Percentiles rank a stretch among this genome's conserved stretches.
These are phyloP conservation scores for Diceros bicornis DNA, from an alignment of 2,797 vertebrate genomes.

Conservation along the genomic window DNA sequence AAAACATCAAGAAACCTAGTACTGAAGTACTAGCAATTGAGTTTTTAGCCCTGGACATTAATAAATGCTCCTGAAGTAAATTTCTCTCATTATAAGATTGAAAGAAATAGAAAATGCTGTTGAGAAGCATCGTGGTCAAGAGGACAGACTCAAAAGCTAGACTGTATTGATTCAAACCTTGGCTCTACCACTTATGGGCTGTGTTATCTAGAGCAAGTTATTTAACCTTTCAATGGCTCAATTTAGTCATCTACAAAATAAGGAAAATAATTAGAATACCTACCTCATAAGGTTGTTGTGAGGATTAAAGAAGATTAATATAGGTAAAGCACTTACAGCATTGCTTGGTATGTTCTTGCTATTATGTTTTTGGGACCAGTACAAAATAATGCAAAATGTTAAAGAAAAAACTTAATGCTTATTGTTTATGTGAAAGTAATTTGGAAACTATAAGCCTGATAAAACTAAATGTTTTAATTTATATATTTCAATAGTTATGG, in stretches of 20 bases:
- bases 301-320: neutral
- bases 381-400: neutral
- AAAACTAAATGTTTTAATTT: neutral
- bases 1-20: slow-evolving; percentile 22
- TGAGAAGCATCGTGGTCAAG: neutral
- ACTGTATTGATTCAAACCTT: neutral
- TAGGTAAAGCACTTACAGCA: neutral
- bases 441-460: neutral
- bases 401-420: neutral
- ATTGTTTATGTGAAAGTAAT: neutral
- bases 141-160: neutral
- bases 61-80: neutral
- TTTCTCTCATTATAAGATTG: neutral
- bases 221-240: neutral
- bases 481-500: neutral
- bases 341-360: neutral
- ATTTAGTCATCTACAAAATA: slow-evolving; percentile 42
- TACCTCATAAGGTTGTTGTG: neutral
- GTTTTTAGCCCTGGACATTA: slow-evolving; percentile 24
- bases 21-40: neutral
- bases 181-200: neutral
- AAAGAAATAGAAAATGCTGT: neutral
- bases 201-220: neutral
- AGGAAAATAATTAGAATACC: neutral
- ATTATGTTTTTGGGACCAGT: neutral